These are phyloP conservation scores for Betta splendens DNA, from an alignment of 2,797 vertebrate species.

Conservation along the genomic window DNA sequence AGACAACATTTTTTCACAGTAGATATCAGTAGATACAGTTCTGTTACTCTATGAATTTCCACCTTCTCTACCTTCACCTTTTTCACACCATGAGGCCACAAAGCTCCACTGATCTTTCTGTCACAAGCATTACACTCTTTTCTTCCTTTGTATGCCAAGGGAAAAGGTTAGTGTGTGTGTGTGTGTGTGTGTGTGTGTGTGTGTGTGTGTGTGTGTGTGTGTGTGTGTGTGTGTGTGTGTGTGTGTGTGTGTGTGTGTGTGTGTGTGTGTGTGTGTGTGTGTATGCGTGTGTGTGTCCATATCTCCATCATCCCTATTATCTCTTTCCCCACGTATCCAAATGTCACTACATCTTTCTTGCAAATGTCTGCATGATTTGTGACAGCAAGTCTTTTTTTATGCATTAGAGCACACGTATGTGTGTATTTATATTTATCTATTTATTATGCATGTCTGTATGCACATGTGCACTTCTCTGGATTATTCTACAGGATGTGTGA, in stretches of 20 bases:
- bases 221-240: constrained; percentile 48
- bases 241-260: constrained; percentile 29
- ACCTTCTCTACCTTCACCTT: constrained; percentile 61
- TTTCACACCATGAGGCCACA: constrained; percentile 74
- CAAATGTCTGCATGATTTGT: constrained; percentile 71
- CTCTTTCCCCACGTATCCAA: constrained; percentile 74
- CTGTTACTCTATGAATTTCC: constrained; percentile 59
- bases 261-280: constrained; percentile 47
- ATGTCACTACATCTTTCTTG: constrained; percentile 78
- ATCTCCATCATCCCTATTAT: constrained; percentile 80
- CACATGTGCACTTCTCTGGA: constrained; percentile 13
- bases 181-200: constrained; percentile 32
- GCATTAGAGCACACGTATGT: constrained; percentile 24
- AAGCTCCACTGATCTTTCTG: constrained; percentile 74
- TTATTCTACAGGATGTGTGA: constrained; percentile 25
- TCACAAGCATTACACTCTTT: constrained; percentile 71
- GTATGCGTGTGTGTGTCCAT: constrained; percentile 62
- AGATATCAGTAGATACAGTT: too few relatives aligned
- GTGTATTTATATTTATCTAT: constrained; percentile 3
- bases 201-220: constrained; percentile 50
- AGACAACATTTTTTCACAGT: constrained; percentile 50
- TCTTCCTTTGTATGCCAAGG: constrained; percentile 68
- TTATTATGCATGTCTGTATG: constrained; percentile 9
- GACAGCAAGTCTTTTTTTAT: constrained; percentile 36
- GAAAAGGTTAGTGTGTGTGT: constrained; percentile 75